Evolutionary conservation across 2,888 invertebrate genomes (phyloP).

Genomic region (Tenthredo amoena): DNA sequence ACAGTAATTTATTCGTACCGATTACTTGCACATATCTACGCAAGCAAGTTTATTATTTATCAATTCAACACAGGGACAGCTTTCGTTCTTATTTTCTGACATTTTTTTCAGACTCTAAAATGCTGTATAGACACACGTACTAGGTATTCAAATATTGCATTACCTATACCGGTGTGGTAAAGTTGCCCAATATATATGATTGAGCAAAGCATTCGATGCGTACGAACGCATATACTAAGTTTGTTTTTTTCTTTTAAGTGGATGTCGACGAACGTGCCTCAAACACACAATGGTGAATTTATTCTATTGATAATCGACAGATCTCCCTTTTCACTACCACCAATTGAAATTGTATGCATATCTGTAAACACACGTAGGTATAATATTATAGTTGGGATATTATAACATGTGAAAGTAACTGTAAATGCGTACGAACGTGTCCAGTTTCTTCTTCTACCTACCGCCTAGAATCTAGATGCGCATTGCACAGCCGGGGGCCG

Average conservation of each 20-base stretch:
- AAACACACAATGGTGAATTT: slow-evolving; percentile 5
- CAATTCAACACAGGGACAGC: neutral
- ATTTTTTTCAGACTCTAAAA: neutral
- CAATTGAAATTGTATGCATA: neutral
- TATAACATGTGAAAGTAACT: slow-evolving; percentile 4
- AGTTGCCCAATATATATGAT: neutral
- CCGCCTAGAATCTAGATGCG: slow-evolving; percentile 18
- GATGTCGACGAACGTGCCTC: neutral
- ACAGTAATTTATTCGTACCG: neutral
- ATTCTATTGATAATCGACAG: slow-evolving; percentile 23
- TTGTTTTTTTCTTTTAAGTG: neutral
- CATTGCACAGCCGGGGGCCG: neutral
- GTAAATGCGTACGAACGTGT: neutral
- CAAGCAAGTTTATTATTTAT: neutral
- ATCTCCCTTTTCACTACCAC: neutral
- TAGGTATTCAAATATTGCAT: neutral
- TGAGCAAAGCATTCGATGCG: neutral
- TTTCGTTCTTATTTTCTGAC: neutral
- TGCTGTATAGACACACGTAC: neutral
- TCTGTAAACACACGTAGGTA: neutral
- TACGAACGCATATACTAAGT: neutral
- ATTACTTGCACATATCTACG: neutral
- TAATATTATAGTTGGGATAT: neutral
- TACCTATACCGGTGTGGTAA: neutral
- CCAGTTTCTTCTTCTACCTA: neutral